Base-by-base conservation (phyloP, 2,888 invertebrate genomes). In the Cremastobaeus sp. region DNA sequence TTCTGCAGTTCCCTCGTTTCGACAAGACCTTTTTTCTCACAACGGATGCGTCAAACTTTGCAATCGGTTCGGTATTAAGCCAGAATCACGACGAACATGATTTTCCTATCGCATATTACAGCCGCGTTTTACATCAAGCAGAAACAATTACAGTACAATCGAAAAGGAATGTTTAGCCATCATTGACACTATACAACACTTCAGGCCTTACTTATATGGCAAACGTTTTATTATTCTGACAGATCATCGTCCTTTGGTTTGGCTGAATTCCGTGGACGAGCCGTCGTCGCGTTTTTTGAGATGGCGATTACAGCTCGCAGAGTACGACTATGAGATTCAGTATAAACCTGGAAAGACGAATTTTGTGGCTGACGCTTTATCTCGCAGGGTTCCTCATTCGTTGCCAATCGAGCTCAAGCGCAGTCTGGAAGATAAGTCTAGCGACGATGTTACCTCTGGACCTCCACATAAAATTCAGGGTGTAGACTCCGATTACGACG, bases 161-260 rank as follows among this genome's bases (percentile, higher is more conserved):
- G 75, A 76, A 35, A 70, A 75, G 8, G 62, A 75, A 54, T 45
- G 52, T 0, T 14, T 75, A 6, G 76, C 60, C 0, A 55, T 77
- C 2, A 18, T 75, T 0, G 32, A 30, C 2, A 30, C 60, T 2
- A 41, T 68, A 4, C 20, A 52, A 37, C 37, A 65, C 4, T 72
- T 72, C 28, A 15, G 71, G 17, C 48, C 70, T 1, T 70, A 70
- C 30, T 11, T 62, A 8, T 70, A 47, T 21, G 62, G 62, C 1
- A 35, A 47, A 11, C n/a, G 25, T 21, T 71, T 71, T 21, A 57
- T 41, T 1, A 39, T 65, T 0, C 4, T 65, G 3, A 64, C 71
- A 3, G 64, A 71, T 43, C 69, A 69, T 50, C 35, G 37, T 6
- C 69, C 59, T 1, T 17, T 60, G 1, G 8, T 43, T 1, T 69